These are phyloP conservation scores for Rhodophaea formosa DNA, from an alignment of 2,888 invertebrate species.

Conservation along the genomic window DNA sequence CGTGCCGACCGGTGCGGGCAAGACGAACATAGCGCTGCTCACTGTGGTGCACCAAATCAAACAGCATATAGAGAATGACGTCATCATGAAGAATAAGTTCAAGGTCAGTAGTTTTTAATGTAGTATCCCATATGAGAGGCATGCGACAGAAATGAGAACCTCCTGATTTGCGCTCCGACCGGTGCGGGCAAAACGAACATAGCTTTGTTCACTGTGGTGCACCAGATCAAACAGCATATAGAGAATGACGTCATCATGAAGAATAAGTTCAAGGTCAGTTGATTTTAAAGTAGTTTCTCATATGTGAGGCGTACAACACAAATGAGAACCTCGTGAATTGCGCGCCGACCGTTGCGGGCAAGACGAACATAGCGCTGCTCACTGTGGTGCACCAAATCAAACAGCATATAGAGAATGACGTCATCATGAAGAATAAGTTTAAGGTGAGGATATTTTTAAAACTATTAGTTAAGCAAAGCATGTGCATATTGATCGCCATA, in stretches of 20 bases:
- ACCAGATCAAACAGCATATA: conserved; percentile 93
- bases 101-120: too few relatives aligned
- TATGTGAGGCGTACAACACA: conserved; percentile 95
- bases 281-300: conserved; percentile 96
- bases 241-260: conserved; percentile 90
- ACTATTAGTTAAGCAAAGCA: too few relatives aligned
- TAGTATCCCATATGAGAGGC: too few relatives aligned
- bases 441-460: conserved; percentile 81
- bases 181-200: conserved; percentile 99
- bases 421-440: conserved; percentile 94
- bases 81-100: conserved; percentile 94
- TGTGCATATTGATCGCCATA: too few relatives aligned
- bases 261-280: conserved; percentile 97
- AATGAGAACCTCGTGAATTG: conserved; percentile 98
- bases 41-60: conserved; percentile 95
- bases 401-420: conserved; percentile 89
- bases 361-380: conserved; percentile 98
- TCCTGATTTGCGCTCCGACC: conserved; percentile 98
- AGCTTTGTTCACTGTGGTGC: conserved; percentile 94
- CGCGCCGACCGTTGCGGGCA: conserved; percentile 99
- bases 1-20: conserved; percentile 99
- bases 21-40: conserved; percentile 98
- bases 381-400: conserved; percentile 95
- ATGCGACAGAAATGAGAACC: conserved; percentile 97
- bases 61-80: conserved; percentile 89